Base-by-base conservation (phyloP, 2,113 vertebrate genomes). In the Poecilia latipinna region DNA sequence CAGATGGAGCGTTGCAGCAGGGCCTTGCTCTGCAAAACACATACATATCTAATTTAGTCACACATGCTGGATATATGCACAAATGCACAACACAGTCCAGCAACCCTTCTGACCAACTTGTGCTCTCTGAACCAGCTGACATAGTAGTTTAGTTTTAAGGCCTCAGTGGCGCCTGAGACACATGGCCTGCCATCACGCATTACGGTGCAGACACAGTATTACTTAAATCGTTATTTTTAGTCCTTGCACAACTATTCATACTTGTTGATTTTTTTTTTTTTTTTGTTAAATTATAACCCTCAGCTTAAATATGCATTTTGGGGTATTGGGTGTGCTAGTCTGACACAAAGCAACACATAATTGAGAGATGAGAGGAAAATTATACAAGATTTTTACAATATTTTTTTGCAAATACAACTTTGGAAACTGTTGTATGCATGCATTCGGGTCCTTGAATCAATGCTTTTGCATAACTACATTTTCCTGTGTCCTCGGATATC, bases 1-100 rank as follows among this genome's bases (percentile, higher is more conserved):
- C 90, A 90, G 86, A 91, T 80, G 88, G 86, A 81, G 80, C 73
- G 0, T 85, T 70, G 70, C 78, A 71, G 70, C 77, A 62, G 64
- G 68, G 74, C 13, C 65, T 51, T 77, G 74, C 68, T 75, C 61
- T 73, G 65, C 69, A 78, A 57, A 51, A 72, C 79, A 75, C 70
- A 70, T 15, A 32, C 61, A 61, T 11, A 48, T 28, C 26, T 22
- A 67, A 57, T 66, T 72, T 76, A 67, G 24, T 48, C 17, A 0
- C 8, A 32, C 11, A 8, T 35, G 42, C 3, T 31, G 44, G 62
- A 79, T 33, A 75, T 31, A 68, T 66, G 62, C 44, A 54, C 75
- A 83, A 75, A 75, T 76, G 70, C 73, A 72, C 72, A 79, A 80
- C 39, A 72, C 63, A 77, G 65, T 60, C 35, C 65, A 61, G 4